Percentiles rank a stretch among this genome's conserved stretches.
These are phyloP conservation scores for Drosophila austrosaltans DNA, from an alignment of 2,888 invertebrate species.

Conservation along the genomic window DNA sequence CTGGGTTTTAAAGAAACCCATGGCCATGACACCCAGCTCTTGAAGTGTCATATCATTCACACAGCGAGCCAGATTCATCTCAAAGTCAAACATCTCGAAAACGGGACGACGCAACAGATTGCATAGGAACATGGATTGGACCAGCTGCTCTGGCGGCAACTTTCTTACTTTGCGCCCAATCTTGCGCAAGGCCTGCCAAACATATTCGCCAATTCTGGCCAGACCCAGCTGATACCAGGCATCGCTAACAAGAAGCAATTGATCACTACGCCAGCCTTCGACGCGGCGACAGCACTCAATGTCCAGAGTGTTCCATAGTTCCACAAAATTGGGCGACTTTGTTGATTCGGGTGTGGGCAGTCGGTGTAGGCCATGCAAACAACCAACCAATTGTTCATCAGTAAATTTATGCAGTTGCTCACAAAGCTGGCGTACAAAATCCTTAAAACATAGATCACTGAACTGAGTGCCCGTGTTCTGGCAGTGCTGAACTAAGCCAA, in stretches of 20 bases:
- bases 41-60: conserved; percentile 86
- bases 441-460: conserved; percentile 69
- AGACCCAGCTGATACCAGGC: conserved; percentile 87
- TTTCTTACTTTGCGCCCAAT: conserved; percentile 85
- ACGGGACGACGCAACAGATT: conserved; percentile 86
- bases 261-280: conserved; percentile 84
- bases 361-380: conserved; percentile 85
- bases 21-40: conserved; percentile 89
- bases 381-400: conserved; percentile 85
- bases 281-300: conserved; percentile 85
- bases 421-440: conserved; percentile 79
- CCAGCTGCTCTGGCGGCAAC: conserved; percentile 86
- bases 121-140: conserved; percentile 88
- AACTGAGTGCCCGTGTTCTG: conserved; percentile 55
- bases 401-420: conserved; percentile 85
- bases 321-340: conserved; percentile 86
- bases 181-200: conserved; percentile 85
- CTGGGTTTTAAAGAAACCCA: conserved; percentile 91
- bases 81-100: conserved; percentile 87
- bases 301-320: conserved; percentile 88
- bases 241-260: conserved; percentile 86
- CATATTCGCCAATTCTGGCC: conserved; percentile 85
- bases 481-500: conserved; percentile 68
- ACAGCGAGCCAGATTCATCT: conserved; percentile 85
- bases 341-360: conserved; percentile 85